Evolutionary conservation across 2,888 invertebrate species (phyloP).

Genomic region (Cryptosula pallasiana): DNA sequence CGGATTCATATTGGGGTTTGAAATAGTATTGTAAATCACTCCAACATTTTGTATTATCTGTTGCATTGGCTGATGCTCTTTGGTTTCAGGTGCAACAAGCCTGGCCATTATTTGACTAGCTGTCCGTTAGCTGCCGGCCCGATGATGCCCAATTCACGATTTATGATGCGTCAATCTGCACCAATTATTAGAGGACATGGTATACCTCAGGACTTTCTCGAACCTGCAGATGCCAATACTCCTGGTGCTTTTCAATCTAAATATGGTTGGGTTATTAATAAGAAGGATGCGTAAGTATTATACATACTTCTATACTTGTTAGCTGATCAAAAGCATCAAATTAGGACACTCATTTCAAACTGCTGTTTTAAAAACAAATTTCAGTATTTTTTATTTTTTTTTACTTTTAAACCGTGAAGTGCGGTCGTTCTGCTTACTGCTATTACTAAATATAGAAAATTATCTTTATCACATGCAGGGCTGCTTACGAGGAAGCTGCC

Average conservation of each 20-base stretch:
- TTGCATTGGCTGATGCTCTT: too few species aligned
- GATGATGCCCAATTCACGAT: background rate
- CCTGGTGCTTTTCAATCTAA: background rate
- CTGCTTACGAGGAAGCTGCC: constrained; percentile 3
- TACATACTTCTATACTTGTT: too few species aligned
- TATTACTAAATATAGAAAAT: too few species aligned
- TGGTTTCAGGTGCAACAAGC: constrained; percentile 88
- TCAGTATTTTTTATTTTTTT: too few species aligned
- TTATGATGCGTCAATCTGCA: background rate
- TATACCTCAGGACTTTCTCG: constrained; percentile 2
- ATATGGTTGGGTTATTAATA: background rate
- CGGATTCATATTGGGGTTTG: constrained; percentile 78
- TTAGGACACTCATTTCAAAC: too few species aligned
- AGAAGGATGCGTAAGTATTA: constrained; percentile 17
- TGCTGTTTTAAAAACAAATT: too few species aligned
- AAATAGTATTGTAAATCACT: constrained; percentile 83
- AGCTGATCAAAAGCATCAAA: too few species aligned
- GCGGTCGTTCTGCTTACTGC: too few species aligned
- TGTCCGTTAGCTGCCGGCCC: constrained; percentile 62
- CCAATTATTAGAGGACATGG: background rate
- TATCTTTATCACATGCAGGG: too few species aligned
- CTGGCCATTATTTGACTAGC: constrained; percentile 95
- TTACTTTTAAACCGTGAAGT: too few species aligned
- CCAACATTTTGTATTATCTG: too few species aligned
- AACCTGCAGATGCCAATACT: background rate